phyloP scores from a whole-genome alignment of 2,797 vertebrate genomes.

The Falco naumanni region DNA sequence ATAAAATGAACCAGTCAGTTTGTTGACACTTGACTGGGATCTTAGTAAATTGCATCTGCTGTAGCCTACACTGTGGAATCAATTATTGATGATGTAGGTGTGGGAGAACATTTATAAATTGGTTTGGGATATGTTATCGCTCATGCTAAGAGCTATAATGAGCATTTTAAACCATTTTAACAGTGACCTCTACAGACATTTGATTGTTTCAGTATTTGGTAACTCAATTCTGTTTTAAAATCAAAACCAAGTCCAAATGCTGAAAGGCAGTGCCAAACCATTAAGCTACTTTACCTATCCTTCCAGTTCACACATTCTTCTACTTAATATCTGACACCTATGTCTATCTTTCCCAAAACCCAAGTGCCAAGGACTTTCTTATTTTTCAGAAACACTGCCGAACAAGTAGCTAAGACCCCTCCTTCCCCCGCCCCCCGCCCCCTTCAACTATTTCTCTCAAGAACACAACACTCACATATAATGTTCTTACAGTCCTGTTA shows the following conservation, averaged over 20 bases:
- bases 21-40: conserved; percentile 60
- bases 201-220: not conserved
- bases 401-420: not conserved
- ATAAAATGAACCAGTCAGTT: conserved; percentile 47
- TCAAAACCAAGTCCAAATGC: not conserved
- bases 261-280: not conserved
- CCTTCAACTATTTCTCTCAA: not conserved
- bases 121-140: not conserved
- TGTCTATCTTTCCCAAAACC: not conserved
- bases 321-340: not conserved
- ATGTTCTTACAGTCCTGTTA: not conserved
- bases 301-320: not conserved
- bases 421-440: not conserved
- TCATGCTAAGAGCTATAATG: conserved; percentile 26
- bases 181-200: conserved; percentile 29
- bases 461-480: not conserved
- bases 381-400: not conserved
- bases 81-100: conserved; percentile 63
- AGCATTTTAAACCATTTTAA: conserved; percentile 47
- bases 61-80: conserved; percentile 34
- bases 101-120: conserved; percentile 36
- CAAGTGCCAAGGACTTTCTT: not conserved
- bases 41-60: conserved; percentile 54
- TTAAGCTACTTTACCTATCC: not conserved
- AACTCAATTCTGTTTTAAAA: not conserved